Base-by-base conservation (phyloP, 2,797 vertebrate genomes). In the Mormyrops attenuatus region DNA sequence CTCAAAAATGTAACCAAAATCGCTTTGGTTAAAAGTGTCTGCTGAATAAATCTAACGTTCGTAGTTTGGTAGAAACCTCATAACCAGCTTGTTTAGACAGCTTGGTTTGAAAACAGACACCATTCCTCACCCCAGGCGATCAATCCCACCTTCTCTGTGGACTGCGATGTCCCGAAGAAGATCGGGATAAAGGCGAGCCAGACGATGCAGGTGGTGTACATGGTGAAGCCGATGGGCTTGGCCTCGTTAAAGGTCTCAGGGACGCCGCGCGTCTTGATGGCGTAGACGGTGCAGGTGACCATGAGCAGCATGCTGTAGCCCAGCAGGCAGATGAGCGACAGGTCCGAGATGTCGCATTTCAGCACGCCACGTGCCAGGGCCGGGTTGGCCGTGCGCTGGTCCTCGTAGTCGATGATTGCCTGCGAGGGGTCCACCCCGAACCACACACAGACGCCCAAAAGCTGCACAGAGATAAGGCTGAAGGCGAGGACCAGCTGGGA, bases 131-230 rank as follows among this genome's bases (percentile, higher is more conserved):
- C n/a, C 6, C 0, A 86, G 44, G 1, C 66, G 11, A 53, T n/a
- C 7, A 26, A 30, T 34, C 91, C 95, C 96, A 97, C 98, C 97
- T 99, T 99, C 93, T 99, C 98, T 0, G 97, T 97, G 0, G 98
- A 99, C 94, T 99, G 98, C 0, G 98, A 98, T 1, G 98, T 99
- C 88, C 98, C 98, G 60, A 99, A 99, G 96, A 99, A 99, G 94
- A 99, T 99, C 80, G 98, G 98, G 91, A 99, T 99, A 95, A 99
- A 99, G 91, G 98, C 98, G 0, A 99, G 96, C 98, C 98, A 99
- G 57, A 99, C 97, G 38, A 99, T 99, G 94, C 98, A 99, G 91
- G 98, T 99, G 90, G 98, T 99, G 94, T 99, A 99, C 98, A 99
- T 99, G 94, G 98, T 99, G 95, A 99, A 98, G 94, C 98, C 98